Percentiles rank a stretch among this genome's conserved stretches.
These are phyloP conservation scores for Baronia brevicornis DNA, from an alignment of 2,888 invertebrate species.

Conservation along the genomic window DNA sequence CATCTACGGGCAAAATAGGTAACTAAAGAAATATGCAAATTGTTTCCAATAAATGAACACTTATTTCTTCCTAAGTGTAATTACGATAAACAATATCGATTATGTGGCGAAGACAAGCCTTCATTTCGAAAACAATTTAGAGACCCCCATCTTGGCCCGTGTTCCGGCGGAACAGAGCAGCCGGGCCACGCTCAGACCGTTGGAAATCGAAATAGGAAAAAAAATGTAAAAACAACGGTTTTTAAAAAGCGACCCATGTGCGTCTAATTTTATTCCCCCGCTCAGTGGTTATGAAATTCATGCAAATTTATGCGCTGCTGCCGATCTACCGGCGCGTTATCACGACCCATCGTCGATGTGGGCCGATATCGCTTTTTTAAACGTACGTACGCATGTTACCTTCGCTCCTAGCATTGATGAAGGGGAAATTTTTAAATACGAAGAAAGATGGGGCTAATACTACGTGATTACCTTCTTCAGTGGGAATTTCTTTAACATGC, in stretches of 20 bases:
- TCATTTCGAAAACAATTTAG: conserved; percentile 7
- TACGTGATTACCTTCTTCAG: too few species aligned
- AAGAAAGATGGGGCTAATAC: too few species aligned
- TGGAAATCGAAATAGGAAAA: conserved; percentile 43
- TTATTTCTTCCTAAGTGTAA: too few species aligned
- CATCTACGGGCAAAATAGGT: too few species aligned
- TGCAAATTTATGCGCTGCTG: conserved; percentile 67
- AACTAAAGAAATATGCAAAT: too few species aligned
- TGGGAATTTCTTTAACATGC: too few species aligned
- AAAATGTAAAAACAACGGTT: conserved; percentile 60
- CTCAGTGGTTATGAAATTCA: conserved; percentile 73
- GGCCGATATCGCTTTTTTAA: conserved; percentile 29
- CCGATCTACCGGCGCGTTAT: conserved; percentile 37
- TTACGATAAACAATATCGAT: too few species aligned
- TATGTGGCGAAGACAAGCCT: too few species aligned
- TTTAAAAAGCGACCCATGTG: conserved; percentile 58
- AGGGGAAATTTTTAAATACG: too few species aligned
- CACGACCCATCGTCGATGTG: conserved; percentile 35
- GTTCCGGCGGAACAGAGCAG: neutral
- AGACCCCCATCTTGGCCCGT: conserved; percentile 6
- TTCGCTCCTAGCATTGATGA: too few species aligned
- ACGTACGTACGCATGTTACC: conserved; percentile 11
- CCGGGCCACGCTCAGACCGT: conserved; percentile 28
- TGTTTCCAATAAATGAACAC: too few species aligned
- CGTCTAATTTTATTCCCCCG: conserved; percentile 72